A percentile compares a stretch with the other conserved stretches of the same genome.
Evolutionary conservation across 2,113 vertebrate species (phyloP).

Genomic region (Sapayoa aenigma): DNA sequence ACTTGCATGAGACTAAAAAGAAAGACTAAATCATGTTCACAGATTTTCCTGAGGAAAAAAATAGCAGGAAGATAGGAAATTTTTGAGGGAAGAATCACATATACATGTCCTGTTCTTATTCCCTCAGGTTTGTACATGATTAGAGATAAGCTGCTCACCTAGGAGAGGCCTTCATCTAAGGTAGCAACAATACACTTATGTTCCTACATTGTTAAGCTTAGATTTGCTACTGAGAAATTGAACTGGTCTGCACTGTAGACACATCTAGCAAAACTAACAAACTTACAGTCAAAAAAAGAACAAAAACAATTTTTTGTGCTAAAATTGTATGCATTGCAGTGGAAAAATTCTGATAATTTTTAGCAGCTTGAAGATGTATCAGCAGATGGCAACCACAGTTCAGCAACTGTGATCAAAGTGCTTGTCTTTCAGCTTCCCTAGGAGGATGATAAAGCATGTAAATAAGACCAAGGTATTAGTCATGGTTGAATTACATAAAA

Average conservation of each 20-base stretch:
- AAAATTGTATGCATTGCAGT: background rate
- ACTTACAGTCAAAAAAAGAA: background rate
- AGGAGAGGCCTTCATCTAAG: background rate
- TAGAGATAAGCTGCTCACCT: background rate
- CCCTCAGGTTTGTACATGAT: background rate
- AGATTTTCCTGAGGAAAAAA: background rate
- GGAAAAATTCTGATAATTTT: background rate
- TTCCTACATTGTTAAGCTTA: background rate
- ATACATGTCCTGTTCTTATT: background rate
- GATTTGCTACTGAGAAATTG: background rate
- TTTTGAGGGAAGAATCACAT: background rate
- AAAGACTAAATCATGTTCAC: background rate
- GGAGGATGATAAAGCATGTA: background rate
- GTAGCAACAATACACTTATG: background rate
- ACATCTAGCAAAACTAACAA: background rate
- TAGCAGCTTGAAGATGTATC: background rate
- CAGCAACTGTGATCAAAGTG: background rate
- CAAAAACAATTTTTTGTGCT: background rate
- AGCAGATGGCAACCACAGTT: background rate
- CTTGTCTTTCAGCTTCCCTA: background rate
- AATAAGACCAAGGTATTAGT: background rate
- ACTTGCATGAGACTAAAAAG: background rate
- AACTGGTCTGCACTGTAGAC: background rate
- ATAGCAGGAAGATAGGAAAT: background rate
- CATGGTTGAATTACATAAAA: background rate